phyloP scores from a whole-genome alignment of 2,888 invertebrate species.

The Chalcosyrphus nemorum region DNA sequence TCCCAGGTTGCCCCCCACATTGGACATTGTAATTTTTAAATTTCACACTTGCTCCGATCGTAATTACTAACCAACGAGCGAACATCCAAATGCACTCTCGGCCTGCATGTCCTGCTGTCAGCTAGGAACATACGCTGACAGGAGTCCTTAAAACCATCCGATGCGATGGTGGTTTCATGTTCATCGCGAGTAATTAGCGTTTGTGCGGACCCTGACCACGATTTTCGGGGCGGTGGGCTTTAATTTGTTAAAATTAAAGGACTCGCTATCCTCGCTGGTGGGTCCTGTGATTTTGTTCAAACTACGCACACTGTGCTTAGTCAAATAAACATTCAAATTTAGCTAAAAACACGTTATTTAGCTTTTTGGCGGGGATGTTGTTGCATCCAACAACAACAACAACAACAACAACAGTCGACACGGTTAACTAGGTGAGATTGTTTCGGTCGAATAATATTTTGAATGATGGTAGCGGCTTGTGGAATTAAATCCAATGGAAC shows the following conservation, averaged over 20 bases:
- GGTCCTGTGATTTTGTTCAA: constrained; percentile 3
- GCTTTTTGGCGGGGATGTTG: background rate
- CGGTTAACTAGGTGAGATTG: background rate
- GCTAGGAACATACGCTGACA: constrained; percentile 24
- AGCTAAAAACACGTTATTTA: background rate
- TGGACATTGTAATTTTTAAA: constrained; percentile 4
- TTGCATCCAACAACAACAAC: background rate
- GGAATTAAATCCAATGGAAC: background rate
- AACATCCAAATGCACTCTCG: background rate
- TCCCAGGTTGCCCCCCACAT: background rate
- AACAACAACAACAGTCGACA: background rate
- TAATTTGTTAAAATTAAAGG: constrained; percentile 48
- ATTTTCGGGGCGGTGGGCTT: background rate
- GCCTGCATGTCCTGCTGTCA: constrained; percentile 19
- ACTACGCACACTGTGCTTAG: background rate
- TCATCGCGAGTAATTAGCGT: constrained; percentile 51
- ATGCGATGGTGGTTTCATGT: constrained; percentile 46
- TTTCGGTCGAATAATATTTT: constrained; percentile 37
- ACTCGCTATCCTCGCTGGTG: too few species aligned
- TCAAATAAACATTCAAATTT: constrained; percentile 19
- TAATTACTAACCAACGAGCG: background rate
- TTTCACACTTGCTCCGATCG: background rate
- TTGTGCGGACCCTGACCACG: background rate
- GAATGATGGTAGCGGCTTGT: constrained; percentile 17
- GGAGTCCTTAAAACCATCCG: constrained; percentile 26